These are phyloP conservation scores for Oreotragus oreotragus DNA, from an alignment of 2,113 vertebrate genomes.

Conservation along the genomic window DNA sequence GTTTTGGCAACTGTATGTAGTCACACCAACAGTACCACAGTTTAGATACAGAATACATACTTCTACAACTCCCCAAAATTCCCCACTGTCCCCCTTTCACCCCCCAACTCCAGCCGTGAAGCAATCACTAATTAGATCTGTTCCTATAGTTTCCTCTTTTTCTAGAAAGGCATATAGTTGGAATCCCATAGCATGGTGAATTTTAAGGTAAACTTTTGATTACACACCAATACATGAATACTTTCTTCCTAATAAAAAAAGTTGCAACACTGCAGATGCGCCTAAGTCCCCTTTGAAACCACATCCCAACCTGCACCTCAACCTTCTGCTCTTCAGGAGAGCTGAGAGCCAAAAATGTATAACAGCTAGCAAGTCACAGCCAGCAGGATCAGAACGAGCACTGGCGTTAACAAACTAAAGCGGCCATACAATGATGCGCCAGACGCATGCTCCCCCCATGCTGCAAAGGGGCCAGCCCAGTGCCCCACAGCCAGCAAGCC, in stretches of 20 bases:
- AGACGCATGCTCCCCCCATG: rapidly evolving
- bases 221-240: background rate
- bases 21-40: background rate
- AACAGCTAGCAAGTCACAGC: background rate
- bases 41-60: background rate
- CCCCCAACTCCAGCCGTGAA: background rate
- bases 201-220: background rate
- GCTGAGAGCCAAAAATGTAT: background rate
- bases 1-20: background rate
- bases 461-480: background rate
- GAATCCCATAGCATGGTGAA: background rate
- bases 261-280: background rate
- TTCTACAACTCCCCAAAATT: background rate
- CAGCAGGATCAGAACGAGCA: background rate
- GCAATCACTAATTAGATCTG: background rate
- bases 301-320: background rate
- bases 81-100: background rate
- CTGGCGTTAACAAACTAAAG: background rate
- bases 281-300: background rate
- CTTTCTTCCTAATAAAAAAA: background rate
- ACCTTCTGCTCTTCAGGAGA: background rate
- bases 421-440: rapidly evolving
- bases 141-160: background rate
- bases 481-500: background rate
- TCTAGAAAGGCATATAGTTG: background rate